Evolutionary conservation across 2,888 invertebrate genomes (phyloP).

Genomic region (Salpingus planirostris): DNA sequence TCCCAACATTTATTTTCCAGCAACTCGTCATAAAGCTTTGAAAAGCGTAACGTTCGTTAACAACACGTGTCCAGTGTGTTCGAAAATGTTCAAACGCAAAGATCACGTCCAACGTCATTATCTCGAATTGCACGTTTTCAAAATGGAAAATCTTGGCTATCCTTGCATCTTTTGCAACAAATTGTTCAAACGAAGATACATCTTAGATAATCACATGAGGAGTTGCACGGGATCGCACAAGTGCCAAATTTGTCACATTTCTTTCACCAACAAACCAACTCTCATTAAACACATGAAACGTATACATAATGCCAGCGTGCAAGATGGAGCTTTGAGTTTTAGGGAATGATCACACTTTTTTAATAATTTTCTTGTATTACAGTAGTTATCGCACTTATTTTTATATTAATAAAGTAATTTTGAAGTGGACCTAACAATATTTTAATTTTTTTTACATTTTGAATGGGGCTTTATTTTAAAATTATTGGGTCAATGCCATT

Average conservation of each 20-base stretch:
- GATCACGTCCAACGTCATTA: slow-evolving; percentile 24
- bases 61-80: slow-evolving; percentile 28
- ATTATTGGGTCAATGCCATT: too few species aligned
- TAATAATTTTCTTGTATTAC: slow-evolving; percentile 3
- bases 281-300: slow-evolving; percentile 11
- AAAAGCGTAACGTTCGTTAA: slow-evolving; percentile 18
- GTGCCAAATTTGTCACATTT: slow-evolving; percentile 8
- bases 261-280: slow-evolving; percentile 4
- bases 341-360: slow-evolving; percentile 1
- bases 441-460: too few species aligned
- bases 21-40: slow-evolving; percentile 14
- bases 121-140: slow-evolving; percentile 18
- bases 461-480: too few species aligned
- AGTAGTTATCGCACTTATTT: too few species aligned
- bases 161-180: slow-evolving; percentile 24
- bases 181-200: slow-evolving; percentile 27
- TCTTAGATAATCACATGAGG: slow-evolving; percentile 27
- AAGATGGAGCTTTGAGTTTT: slow-evolving; percentile 3
- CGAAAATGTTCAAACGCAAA: slow-evolving; percentile 29
- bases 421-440: slow-evolving; percentile 2
- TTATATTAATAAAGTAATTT: not conserved
- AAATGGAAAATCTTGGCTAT: slow-evolving; percentile 16
- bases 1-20: too few species aligned
- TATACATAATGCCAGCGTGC: slow-evolving; percentile 14
- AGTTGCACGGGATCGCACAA: slow-evolving; percentile 16